Percentiles rank a stretch among this genome's conserved stretches.
Conservation (phyloP, 2,113 vertebrate species). For the Myotis brandtii region DNA sequence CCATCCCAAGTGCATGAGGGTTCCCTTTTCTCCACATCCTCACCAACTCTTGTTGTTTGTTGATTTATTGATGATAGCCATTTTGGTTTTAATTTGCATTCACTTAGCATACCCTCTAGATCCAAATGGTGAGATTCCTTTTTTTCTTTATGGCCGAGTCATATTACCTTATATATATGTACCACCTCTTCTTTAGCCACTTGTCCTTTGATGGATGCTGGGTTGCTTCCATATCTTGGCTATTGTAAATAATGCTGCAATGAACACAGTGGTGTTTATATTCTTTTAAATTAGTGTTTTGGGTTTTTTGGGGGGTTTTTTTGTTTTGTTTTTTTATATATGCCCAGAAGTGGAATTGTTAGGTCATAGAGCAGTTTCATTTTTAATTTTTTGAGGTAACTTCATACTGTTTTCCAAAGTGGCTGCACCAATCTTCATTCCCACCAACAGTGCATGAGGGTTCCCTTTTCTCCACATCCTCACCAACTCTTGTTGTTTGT, state of each 20-base stretch:
- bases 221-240: background rate
- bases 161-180: background rate
- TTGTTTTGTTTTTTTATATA: background rate
- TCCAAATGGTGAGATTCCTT: background rate
- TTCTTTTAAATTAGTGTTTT: background rate
- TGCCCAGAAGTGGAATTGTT: background rate
- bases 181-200: background rate
- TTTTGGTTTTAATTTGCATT: background rate
- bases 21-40: background rate
- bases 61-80: background rate
- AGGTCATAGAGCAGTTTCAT: background rate
- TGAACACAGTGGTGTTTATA: background rate
- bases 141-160: background rate
- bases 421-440: background rate
- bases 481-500: background rate
- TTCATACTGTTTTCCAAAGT: background rate
- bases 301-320: background rate
- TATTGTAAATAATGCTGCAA: background rate
- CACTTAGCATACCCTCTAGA: background rate
- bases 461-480: background rate
- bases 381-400: background rate
- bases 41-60: background rate
- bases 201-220: background rate
- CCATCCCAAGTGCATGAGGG: background rate
- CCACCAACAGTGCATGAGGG: background rate